Evolutionary conservation across 2,797 vertebrate species (phyloP), one percentile per base, ranked within the genome.

Genomic region (Natrix natrix): DNA sequence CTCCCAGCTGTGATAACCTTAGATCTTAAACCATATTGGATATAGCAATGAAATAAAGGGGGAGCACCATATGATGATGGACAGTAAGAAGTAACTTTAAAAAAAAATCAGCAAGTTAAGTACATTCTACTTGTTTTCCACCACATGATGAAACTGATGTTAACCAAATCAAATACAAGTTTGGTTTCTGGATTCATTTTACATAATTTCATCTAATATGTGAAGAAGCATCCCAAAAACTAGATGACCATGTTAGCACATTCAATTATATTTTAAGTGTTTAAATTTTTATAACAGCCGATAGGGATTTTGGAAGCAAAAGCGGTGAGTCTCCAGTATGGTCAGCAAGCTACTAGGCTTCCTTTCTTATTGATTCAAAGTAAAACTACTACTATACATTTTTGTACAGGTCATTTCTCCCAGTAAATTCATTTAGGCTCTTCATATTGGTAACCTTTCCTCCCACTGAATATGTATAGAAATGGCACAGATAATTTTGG

Each of bases 1-100:
- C 86, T 88, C 92, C 91, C 60, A 87, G 69, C 59, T 43, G 74
- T 90, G 69, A 91, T 94, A 93, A 94, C 59, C 92, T 92, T 57
- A 0, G 0, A 57, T 88, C 91, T 43, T 5, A 2, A 54, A 92
- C 59, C 88, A 12, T 69, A 94, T 93, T 93, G 92, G 88, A 61
- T 63, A 22, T 61, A 93, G 32, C n/a, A 48, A 91, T 90, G 90
- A 88, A 91, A 91, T 92, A 88, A 74, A 91, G 61, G 91, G 87
- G 91, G 88, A 91, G 1, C 0, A 94, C 92, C 13, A 56, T 26
- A 78, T 6, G 57, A 87, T 48, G 91, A 92, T 54, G 8, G 86
- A 88, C 60, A 93, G 5, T 48, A 93, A 86, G 91, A 94, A 94
- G 28, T 14, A 93, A 26, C 94, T 89, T 89, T 28, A 1, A 12